Percentiles rank a stretch among this genome's conserved stretches.
Evolutionary conservation across 2,888 invertebrate species (phyloP).

Genomic region (Plusia festucae): DNA sequence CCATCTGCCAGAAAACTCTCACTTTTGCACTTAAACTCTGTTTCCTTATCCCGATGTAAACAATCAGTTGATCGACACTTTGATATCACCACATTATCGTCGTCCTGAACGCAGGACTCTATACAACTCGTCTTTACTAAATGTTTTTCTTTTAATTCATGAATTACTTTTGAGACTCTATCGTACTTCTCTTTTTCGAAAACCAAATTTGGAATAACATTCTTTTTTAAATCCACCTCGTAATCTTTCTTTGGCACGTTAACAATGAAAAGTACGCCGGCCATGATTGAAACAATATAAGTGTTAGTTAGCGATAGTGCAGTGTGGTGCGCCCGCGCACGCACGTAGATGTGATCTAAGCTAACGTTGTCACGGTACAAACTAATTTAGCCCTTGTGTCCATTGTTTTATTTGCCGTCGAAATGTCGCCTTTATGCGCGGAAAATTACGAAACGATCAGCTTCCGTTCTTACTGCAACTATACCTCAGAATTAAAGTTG

Average conservation of each 20-base stretch:
- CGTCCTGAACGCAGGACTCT: constrained; percentile 52
- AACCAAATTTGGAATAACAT: constrained; percentile 52
- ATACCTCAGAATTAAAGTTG: constrained; percentile 43
- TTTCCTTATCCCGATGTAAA: constrained; percentile 56
- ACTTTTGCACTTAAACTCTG: constrained; percentile 66
- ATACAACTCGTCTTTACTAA: constrained; percentile 50
- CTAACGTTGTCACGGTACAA: constrained; percentile 44
- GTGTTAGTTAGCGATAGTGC: constrained; percentile 17
- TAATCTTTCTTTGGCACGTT: constrained; percentile 88
- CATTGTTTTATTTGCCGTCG: constrained; percentile 59
- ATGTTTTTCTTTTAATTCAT: constrained; percentile 66
- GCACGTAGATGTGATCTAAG: constrained; percentile 42
- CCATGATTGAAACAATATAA: constrained; percentile 70
- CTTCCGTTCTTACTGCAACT: constrained; percentile 61
- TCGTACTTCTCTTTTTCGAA: constrained; percentile 64
- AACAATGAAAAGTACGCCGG: constrained; percentile 89
- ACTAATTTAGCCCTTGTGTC: constrained; percentile 45
- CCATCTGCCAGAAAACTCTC: constrained; percentile 60
- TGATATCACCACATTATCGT: constrained; percentile 54
- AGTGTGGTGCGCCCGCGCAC: constrained; percentile 38
- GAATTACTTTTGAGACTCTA: constrained; percentile 59
- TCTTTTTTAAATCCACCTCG: constrained; percentile 75
- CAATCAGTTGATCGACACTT: constrained; percentile 69
- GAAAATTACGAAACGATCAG: constrained; percentile 68
- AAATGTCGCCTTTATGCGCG: constrained; percentile 59